These are phyloP conservation scores for Leptura quadrifasciata DNA, from an alignment of 2,888 invertebrate species.

Conservation along the genomic window DNA sequence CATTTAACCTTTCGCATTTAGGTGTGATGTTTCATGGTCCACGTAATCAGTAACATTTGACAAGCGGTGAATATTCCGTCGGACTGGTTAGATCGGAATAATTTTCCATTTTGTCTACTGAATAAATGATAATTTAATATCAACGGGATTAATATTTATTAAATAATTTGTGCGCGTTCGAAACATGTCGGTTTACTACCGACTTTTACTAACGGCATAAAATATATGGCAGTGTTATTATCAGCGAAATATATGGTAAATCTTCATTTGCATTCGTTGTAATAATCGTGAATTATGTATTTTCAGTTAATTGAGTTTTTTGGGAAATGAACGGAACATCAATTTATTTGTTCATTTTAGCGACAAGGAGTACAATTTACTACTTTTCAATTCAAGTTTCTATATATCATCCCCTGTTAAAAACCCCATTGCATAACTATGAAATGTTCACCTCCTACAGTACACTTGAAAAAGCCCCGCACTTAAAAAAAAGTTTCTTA, in stretches of 20 bases:
- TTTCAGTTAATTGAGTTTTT: not conserved
- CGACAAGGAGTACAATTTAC: no score
- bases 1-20: not conserved
- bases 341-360: no score
- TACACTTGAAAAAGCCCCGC: no score
- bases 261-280: not conserved
- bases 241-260: not conserved
- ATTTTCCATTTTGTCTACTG: not conserved
- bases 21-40: not conserved
- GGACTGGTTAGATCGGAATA: not conserved
- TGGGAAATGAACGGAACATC: not conserved
- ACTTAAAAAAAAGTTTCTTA: no score
- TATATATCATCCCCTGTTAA: no score
- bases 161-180: not conserved
- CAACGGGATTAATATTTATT: not conserved
- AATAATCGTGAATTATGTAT: not conserved
- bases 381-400: no score
- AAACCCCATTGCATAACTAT: no score
- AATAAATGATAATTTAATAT: slow-evolving; percentile 1
- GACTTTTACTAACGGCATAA: not conserved
- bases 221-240: not conserved
- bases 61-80: not conserved
- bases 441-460: no score
- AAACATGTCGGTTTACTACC: not conserved
- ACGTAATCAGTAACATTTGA: not conserved